Evolutionary conservation across 2,113 vertebrate species (phyloP).

Genomic region (Craseonycteris thonglongyai): DNA sequence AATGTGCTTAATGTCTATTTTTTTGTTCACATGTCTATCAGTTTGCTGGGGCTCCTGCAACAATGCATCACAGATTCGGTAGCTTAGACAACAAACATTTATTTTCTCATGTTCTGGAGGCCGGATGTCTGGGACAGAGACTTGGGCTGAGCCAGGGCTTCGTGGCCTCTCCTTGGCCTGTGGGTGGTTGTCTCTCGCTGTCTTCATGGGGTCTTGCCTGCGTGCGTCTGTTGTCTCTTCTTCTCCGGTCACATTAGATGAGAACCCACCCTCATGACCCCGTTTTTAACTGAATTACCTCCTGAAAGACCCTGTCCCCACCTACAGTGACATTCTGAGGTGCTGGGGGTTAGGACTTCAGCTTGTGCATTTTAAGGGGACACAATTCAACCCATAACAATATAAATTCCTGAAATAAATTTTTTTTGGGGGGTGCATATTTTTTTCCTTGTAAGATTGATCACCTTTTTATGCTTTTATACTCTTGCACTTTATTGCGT

Average conservation of each 20-base stretch:
- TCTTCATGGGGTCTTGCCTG: neutral
- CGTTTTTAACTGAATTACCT: neutral
- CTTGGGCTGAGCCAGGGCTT: accelerated
- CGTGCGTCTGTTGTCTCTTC: neutral
- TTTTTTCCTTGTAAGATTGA: neutral
- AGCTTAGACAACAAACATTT: too few relatives aligned
- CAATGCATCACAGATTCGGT: too few relatives aligned
- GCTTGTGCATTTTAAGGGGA: too few relatives aligned
- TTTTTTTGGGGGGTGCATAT: neutral
- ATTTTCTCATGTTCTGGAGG: neutral
- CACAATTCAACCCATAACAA: too few relatives aligned
- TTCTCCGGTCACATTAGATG: too few relatives aligned
- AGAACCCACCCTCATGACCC: neutral
- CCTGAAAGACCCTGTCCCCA: neutral
- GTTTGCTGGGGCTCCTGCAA: too few relatives aligned
- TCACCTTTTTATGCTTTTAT: neutral
- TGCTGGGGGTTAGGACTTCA: neutral
- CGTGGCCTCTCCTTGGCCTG: neutral
- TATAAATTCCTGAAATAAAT: neutral
- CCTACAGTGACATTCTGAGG: too few relatives aligned
- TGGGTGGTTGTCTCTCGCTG: accelerated
- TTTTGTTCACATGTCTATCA: too few relatives aligned
- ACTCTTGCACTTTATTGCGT: neutral
- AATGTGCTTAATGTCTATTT: too few relatives aligned
- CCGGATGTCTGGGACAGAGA: neutral